Evolutionary conservation across 1,140 invertebrate genomes (phyloP).

Genomic region (Drosophila grimshawi): DNA sequence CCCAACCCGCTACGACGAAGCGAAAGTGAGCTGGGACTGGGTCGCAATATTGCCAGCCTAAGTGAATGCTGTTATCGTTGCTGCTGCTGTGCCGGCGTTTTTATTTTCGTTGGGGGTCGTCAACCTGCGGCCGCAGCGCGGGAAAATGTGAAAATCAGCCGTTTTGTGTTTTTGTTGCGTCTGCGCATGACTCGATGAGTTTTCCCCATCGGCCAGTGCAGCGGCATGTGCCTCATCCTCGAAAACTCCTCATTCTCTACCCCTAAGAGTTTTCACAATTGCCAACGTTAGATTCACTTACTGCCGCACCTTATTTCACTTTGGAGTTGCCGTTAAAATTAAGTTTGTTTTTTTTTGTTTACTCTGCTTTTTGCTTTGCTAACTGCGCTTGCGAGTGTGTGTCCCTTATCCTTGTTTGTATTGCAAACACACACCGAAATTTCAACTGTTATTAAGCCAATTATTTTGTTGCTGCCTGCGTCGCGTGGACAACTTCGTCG

Average conservation of each 20-base stretch:
- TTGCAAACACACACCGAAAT: slow-evolving; percentile 36
- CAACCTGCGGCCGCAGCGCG: slow-evolving; percentile 65
- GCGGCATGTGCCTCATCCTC: slow-evolving; percentile 11
- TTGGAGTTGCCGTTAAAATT: neutral
- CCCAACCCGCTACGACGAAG: slow-evolving; percentile 5
- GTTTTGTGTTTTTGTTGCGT: slow-evolving; percentile 61
- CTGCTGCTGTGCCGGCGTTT: slow-evolving; percentile 44
- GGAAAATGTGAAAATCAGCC: slow-evolving; percentile 76
- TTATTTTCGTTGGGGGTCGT: slow-evolving; percentile 60
- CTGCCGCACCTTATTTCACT: slow-evolving; percentile 63
- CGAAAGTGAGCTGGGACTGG: slow-evolving; percentile 56
- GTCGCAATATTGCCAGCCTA: slow-evolving; percentile 5
- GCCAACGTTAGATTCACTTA: slow-evolving; percentile 21
- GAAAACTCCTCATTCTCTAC: slow-evolving; percentile 21
- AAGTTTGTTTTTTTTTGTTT: slow-evolving; percentile 1
- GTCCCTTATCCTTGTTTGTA: slow-evolving; percentile 9
- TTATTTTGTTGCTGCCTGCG: slow-evolving; percentile 49
- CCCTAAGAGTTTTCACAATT: slow-evolving; percentile 32
- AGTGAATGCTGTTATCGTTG: slow-evolving; percentile 1
- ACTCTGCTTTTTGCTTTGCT: neutral
- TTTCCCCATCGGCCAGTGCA: slow-evolving; percentile 13
- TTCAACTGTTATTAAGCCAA: slow-evolving; percentile 65
- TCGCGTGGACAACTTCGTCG: slow-evolving; percentile 26
- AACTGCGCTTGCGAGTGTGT: slow-evolving; percentile 13
- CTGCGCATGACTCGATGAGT: slow-evolving; percentile 34